These are phyloP conservation scores for Chromoteleia sp. DNA, from an alignment of 2,888 invertebrate species.

Conservation along the genomic window DNA sequence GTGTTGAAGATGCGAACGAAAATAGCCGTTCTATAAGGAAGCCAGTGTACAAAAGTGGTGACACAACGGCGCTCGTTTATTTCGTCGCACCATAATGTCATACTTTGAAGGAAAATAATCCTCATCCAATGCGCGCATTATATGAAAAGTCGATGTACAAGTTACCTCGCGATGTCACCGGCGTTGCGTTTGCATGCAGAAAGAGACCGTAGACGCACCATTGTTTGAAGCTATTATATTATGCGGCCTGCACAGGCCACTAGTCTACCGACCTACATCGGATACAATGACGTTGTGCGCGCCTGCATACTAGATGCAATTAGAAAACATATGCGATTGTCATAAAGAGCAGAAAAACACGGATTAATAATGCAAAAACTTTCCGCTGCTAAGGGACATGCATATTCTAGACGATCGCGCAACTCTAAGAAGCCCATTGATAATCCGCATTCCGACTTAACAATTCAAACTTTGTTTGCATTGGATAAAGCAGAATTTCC, in stretches of 20 bases:
- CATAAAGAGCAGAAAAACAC: conserved; percentile 38
- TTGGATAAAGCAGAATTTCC: too few relatives aligned
- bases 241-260: conserved; percentile 74
- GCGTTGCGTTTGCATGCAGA: conserved; percentile 49
- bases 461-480: too few relatives aligned
- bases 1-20: conserved; percentile 51
- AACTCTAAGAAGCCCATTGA: not conserved
- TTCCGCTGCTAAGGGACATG: conserved; percentile 1
- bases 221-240: conserved; percentile 80
- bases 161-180: conserved; percentile 61
- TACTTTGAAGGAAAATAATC: conserved; percentile 64
- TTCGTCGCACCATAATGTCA: conserved; percentile 44
- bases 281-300: conserved; percentile 75
- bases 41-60: conserved; percentile 40
- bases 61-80: conserved; percentile 46
- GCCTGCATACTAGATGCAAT: conserved; percentile 66
- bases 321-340: conserved; percentile 57
- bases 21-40: conserved; percentile 50
- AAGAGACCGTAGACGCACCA: conserved; percentile 67
- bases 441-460: too few relatives aligned
- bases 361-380: conserved; percentile 45
- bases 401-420: not conserved
- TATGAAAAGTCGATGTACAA: conserved; percentile 61
- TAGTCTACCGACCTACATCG: conserved; percentile 80
- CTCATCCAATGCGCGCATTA: conserved; percentile 53